Conservation (phyloP, 2,888 invertebrate genomes). For the Nymphalis polychloros region DNA sequence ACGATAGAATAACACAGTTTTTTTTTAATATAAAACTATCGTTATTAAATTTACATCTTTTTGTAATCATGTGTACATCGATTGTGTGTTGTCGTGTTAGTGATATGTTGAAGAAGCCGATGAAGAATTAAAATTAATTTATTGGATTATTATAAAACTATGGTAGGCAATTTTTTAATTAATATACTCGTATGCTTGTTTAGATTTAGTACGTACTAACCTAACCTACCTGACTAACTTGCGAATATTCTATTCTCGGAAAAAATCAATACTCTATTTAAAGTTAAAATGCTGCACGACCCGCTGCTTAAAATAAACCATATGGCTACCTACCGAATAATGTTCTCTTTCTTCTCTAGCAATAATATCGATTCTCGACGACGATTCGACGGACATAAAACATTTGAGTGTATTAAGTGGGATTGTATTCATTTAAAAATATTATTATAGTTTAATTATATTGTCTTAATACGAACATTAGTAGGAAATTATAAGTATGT, state of each 20-base stretch:
- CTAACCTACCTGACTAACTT: not conserved
- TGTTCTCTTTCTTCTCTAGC: conserved; percentile 18
- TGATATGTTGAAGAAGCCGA: conserved; percentile 5
- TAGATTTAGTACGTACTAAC: not conserved
- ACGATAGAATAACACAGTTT: conserved; percentile 32
- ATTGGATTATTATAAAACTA: conserved; percentile 2
- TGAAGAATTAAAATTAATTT: not conserved
- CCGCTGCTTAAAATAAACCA: conserved; percentile 41
- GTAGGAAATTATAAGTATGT: no score
- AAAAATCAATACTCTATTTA: conserved; percentile 41
- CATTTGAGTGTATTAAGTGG: no score
- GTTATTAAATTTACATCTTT: not conserved
- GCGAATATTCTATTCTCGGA: conserved; percentile 31
- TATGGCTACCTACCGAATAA: conserved; percentile 30
- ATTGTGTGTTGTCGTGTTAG: conserved; percentile 9
- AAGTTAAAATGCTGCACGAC: conserved; percentile 35
- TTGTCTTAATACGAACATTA: no score
- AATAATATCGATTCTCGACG: no score
- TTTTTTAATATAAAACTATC: not conserved
- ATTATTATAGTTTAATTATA: no score
- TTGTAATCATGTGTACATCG: not conserved
- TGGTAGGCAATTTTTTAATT: conserved; percentile 1
- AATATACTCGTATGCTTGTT: not conserved
- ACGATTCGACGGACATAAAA: no score
- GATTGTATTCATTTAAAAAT: no score